Conservation (phyloP, 2,888 invertebrate genomes). For the Chaitophorus viminalis region DNA sequence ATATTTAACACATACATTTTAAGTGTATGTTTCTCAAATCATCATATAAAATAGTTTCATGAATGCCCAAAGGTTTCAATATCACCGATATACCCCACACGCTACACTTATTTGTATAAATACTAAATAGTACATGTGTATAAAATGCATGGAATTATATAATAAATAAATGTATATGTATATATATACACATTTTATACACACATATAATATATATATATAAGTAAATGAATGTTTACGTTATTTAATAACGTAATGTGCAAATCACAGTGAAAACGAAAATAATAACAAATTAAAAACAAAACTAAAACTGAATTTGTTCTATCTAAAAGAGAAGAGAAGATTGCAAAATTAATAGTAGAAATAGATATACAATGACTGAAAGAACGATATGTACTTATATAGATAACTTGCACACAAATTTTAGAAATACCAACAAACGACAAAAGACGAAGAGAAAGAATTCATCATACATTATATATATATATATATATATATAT, state of each 20-base stretch:
- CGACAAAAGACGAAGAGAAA: constrained; percentile 22
- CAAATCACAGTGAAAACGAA: background rate
- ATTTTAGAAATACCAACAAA: constrained; percentile 36
- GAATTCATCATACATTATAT: background rate
- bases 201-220: background rate
- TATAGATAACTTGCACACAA: constrained; percentile 39
- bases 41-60: background rate
- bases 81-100: background rate
- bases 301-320: constrained; percentile 33
- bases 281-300: constrained; percentile 1
- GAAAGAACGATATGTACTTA: background rate
- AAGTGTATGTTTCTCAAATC: background rate
- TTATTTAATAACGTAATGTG: constrained; percentile 7
- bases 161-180: background rate
- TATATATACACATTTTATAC: background rate
- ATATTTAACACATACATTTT: background rate
- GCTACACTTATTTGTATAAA: background rate
- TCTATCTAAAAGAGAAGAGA: constrained; percentile 22
- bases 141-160: background rate
- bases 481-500: background rate
- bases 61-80: background rate
- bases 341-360: constrained; percentile 28
- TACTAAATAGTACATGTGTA: background rate
- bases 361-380: constrained; percentile 16
- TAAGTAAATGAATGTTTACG: background rate